Evolutionary conservation across 2,113 vertebrate genomes (phyloP).

Genomic region (Mixornis gularis): DNA sequence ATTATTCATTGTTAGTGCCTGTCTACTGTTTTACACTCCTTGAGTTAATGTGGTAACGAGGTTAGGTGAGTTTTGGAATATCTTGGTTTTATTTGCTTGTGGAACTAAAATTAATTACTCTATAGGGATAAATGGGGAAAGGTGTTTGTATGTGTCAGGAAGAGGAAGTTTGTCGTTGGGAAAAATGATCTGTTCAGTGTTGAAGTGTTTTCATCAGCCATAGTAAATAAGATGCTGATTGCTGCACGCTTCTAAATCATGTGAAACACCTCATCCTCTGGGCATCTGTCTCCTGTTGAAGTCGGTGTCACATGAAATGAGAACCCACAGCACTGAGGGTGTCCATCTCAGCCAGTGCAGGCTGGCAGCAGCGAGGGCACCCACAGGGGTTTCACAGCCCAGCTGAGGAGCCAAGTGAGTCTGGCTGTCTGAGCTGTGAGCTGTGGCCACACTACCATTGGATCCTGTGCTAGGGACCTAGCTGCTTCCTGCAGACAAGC

Average conservation of each 20-base stretch:
- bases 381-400: accelerated
- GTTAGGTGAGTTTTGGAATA: background rate
- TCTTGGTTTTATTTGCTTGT: background rate
- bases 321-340: background rate
- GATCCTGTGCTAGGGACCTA: background rate
- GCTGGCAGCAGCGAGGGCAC: background rate
- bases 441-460: accelerated
- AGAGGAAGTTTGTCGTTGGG: background rate
- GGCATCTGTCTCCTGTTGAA: background rate
- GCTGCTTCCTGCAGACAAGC: background rate
- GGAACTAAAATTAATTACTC: background rate
- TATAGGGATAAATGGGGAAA: background rate
- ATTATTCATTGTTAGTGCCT: constrained; percentile 6
- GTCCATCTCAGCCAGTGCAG: accelerated
- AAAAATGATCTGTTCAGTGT: background rate
- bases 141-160: background rate
- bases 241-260: background rate
- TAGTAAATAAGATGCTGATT: background rate
- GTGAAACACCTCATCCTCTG: background rate
- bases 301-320: background rate
- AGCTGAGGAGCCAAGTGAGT: background rate
- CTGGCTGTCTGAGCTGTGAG: background rate
- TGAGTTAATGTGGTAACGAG: accelerated
- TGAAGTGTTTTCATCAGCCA: background rate
- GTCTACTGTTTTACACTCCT: background rate